Conservation (phyloP, 2,888 invertebrate genomes). For the Sepioteuthis lessoniana region DNA sequence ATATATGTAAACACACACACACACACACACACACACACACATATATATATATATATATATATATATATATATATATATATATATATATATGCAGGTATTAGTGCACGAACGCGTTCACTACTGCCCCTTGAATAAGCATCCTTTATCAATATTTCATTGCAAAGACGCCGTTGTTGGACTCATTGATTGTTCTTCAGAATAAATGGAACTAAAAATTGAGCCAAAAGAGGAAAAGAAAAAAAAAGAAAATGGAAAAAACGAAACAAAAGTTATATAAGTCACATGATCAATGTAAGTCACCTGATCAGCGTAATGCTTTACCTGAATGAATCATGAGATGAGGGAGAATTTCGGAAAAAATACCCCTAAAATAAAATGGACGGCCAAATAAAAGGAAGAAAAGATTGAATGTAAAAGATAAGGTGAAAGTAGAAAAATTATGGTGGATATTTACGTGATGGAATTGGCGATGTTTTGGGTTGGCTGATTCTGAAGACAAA, state of each 20-base stretch:
- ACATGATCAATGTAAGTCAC: background rate
- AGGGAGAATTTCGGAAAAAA: background rate
- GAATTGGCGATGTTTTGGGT: background rate
- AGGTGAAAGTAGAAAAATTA: background rate
- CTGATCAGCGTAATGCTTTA: background rate
- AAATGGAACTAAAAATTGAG: background rate
- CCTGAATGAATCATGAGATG: background rate
- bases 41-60: too few relatives aligned
- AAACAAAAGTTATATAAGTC: slow-evolving; percentile 2
- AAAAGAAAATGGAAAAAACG: background rate
- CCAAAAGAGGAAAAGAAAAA: background rate
- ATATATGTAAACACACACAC: too few relatives aligned
- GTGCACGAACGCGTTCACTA: too few relatives aligned
- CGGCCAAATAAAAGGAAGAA: background rate
- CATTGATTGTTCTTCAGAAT: background rate
- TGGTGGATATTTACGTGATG: background rate
- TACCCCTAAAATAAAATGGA: background rate
- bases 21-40: too few relatives aligned
- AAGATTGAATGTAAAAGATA: background rate
- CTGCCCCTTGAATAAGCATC: too few relatives aligned
- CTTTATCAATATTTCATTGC: too few relatives aligned
- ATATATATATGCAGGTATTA: too few relatives aligned
- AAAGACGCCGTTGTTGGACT: background rate
- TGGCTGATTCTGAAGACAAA: background rate
- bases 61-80: too few relatives aligned